Base-by-base conservation (phyloP, 2,797 vertebrate species). In the Danio choprae region DNA sequence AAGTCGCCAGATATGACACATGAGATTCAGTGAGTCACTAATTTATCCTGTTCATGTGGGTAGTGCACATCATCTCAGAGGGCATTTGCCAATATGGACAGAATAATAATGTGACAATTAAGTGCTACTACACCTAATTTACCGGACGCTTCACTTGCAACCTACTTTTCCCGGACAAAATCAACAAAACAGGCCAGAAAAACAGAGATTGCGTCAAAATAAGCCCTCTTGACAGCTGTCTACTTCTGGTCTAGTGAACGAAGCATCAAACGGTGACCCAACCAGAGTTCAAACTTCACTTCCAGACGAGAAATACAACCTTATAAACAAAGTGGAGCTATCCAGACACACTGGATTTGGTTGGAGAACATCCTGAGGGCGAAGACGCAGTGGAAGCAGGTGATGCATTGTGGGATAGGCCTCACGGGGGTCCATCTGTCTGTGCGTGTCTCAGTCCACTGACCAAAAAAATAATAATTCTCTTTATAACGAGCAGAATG, bases 31-130 rank as follows among this genome's bases (percentile, higher is more conserved):
- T 86, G 81, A 84, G 70, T 81, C 74, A 81, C 80, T 63, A 63
- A 74, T 73, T 81, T 84, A 55, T 80, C 50, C 53, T 67, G 70
- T 72, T 81, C 51, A 79, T 79, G 85, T 84, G 81, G 81, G 85
- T 75, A 83, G 81, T 83, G 58, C 68, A 43, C 67, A 84, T 70
- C 75, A 83, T 68, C 85, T 79, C 71, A 72, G 68, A 86, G 43
- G 64, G 77, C 69, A 82, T 82, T 82, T 79, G 75, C 80, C 81
- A 83, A 83, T 83, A 81, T 86, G 81, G 80, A 81, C 77, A 75
- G 73, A 75, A 67, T 60, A 50, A 75, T 41, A 77, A 80, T 79
- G 80, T 86, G 82, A 86, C 80, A 86, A 84, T 84, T 80, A 84
- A 70, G 83, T 86, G 85, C 80, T 83, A 86, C 82, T 86, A 86